Evolutionary conservation across 2,113 vertebrate species (phyloP).

Genomic region (Nibea coibor): DNA sequence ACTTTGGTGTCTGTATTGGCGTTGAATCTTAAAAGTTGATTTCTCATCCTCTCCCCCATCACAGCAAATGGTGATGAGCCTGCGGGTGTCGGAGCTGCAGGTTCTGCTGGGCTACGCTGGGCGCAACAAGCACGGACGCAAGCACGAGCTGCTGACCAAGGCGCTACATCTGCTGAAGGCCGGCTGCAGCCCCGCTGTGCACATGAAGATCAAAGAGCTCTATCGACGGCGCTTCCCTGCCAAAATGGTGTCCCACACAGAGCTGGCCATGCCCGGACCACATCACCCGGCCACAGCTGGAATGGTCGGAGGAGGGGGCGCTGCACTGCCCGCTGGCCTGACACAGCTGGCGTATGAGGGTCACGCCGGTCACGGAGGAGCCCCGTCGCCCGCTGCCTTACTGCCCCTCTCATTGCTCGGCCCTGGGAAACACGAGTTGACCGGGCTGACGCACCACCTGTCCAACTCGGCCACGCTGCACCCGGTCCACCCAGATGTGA

Average conservation of each 20-base stretch:
- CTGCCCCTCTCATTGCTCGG: constrained; percentile 95
- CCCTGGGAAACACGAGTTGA: constrained; percentile 95
- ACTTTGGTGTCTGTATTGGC: neutral
- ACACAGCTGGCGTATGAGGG: constrained; percentile 93
- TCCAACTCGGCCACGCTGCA: constrained; percentile 90
- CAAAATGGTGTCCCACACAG: constrained; percentile 94
- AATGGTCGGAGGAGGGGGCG: constrained; percentile 71
- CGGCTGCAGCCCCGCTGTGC: constrained; percentile 97
- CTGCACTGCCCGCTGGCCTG: constrained; percentile 89
- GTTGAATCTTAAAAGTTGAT: neutral
- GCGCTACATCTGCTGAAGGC: constrained; percentile 96
- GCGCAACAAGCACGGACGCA: constrained; percentile 98
- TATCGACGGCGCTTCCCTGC: constrained; percentile 96
- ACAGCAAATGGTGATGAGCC: constrained; percentile 99
- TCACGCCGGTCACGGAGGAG: constrained; percentile 90
- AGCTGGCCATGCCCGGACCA: constrained; percentile 90
- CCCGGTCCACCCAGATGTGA: constrained; percentile 97
- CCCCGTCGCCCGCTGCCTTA: constrained; percentile 88
- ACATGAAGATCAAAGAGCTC: constrained; percentile 99
- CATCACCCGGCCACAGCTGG: constrained; percentile 86
- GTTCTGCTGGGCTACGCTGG: constrained; percentile 98
- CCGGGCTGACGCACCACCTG: constrained; percentile 90
- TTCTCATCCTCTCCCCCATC: neutral
- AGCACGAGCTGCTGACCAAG: constrained; percentile 99
- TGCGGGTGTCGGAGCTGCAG: constrained; percentile 98